phyloP scores from a whole-genome alignment of 2,797 vertebrate species.

The Cercopithecus mitis region DNA sequence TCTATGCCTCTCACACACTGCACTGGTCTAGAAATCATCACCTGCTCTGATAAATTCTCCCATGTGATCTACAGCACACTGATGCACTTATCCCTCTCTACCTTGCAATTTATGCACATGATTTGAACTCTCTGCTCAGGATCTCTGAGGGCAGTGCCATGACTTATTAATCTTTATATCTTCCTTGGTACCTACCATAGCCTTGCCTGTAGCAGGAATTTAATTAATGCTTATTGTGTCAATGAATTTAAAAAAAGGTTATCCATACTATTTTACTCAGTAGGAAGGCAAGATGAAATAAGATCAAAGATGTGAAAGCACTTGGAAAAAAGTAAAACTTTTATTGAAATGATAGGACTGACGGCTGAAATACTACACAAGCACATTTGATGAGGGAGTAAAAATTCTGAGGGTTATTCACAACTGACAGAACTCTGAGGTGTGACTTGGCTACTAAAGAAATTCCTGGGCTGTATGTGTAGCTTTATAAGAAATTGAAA shows the following conservation, averaged over 20 bases:
- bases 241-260: slow-evolving; percentile 31
- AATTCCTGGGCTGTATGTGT: background rate
- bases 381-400: slow-evolving; percentile 35
- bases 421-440: slow-evolving; percentile 46
- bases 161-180: slow-evolving; percentile 27
- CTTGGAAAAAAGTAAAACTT: background rate
- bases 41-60: background rate
- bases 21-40: background rate
- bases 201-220: slow-evolving; percentile 34
- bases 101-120: background rate
- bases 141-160: background rate
- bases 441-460: slow-evolving; percentile 59
- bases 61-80: background rate
- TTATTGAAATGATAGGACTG: slow-evolving; percentile 21
- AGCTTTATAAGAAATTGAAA: slow-evolving; percentile 53
- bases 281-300: slow-evolving; percentile 28
- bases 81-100: background rate
- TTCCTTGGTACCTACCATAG: slow-evolving; percentile 17
- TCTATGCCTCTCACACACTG: background rate
- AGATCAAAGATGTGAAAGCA: slow-evolving; percentile 3
- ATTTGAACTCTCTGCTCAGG: background rate
- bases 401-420: slow-evolving; percentile 48
- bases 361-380: background rate
- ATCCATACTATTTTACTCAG: slow-evolving; percentile 13
- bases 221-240: slow-evolving; percentile 58